A percentile compares a stretch with the other conserved stretches of the same genome.
phyloP scores from a whole-genome alignment of 2,797 vertebrate genomes.

The Halcyon chelicuti region DNA sequence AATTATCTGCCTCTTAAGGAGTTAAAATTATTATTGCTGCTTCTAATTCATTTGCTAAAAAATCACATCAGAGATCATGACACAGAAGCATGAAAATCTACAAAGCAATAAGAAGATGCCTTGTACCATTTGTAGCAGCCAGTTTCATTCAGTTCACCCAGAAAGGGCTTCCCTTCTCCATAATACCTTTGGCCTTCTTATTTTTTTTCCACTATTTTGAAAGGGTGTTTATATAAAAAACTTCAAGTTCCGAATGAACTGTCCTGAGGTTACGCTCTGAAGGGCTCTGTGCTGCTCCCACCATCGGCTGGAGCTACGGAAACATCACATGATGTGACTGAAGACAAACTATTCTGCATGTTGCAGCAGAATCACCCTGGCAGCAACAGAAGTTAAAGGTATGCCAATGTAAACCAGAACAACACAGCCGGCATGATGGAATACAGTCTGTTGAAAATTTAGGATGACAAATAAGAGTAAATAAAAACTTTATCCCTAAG shows the following conservation, averaged over 20 bases:
- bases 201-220: background rate
- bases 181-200: too few species aligned
- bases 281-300: background rate
- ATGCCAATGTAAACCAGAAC: background rate
- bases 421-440: background rate
- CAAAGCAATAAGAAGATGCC: background rate
- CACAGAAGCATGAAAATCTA: background rate
- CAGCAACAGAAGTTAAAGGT: background rate
- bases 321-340: background rate
- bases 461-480: background rate
- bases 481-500: background rate
- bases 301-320: background rate
- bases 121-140: background rate
- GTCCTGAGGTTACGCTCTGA: background rate
- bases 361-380: background rate
- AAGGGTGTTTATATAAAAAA: background rate
- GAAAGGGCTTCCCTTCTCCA: background rate
- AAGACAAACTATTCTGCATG: background rate
- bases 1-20: background rate
- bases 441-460: too few species aligned
- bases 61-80: too few species aligned
- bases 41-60: background rate
- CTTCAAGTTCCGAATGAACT: background rate
- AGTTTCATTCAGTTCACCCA: background rate
- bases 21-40: background rate